A percentile compares a stretch with the other conserved stretches of the same genome.
Evolutionary conservation across 2,888 invertebrate genomes (phyloP).

Genomic region (Himalopsyche anomala): DNA sequence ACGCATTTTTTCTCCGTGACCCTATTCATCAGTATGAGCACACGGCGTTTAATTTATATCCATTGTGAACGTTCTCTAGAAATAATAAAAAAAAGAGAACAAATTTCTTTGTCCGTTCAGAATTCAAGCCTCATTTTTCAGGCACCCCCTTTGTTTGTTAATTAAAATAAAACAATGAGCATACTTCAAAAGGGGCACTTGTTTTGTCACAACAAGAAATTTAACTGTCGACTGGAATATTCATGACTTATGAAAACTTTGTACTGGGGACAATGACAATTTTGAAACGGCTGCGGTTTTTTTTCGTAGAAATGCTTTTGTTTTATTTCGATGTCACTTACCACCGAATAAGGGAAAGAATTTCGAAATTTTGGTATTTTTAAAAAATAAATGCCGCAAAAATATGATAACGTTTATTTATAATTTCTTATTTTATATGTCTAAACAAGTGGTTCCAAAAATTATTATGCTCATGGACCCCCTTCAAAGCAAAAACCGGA

Average conservation of each 20-base stretch:
- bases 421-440: too few species aligned
- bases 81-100: neutral
- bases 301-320: neutral
- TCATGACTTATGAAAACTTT: constrained; percentile 30
- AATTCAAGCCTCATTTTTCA: constrained; percentile 15
- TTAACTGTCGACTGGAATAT: constrained; percentile 31
- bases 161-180: constrained; percentile 26
- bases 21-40: neutral
- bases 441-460: too few species aligned
- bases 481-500: too few species aligned
- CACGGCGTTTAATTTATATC: constrained; percentile 15
- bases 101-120: constrained; percentile 17
- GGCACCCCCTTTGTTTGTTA: constrained; percentile 2
- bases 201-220: constrained; percentile 34
- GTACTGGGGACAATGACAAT: constrained; percentile 5
- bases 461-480: too few species aligned
- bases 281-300: neutral
- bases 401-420: too few species aligned
- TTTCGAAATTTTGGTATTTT: neutral
- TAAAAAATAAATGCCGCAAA: too few species aligned
- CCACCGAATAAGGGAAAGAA: neutral
- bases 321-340: constrained; percentile 8
- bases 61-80: neutral
- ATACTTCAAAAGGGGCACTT: constrained; percentile 32
- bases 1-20: neutral